Conservation (phyloP, 2,797 vertebrate species). For the Rhyacichthys aspro region DNA sequence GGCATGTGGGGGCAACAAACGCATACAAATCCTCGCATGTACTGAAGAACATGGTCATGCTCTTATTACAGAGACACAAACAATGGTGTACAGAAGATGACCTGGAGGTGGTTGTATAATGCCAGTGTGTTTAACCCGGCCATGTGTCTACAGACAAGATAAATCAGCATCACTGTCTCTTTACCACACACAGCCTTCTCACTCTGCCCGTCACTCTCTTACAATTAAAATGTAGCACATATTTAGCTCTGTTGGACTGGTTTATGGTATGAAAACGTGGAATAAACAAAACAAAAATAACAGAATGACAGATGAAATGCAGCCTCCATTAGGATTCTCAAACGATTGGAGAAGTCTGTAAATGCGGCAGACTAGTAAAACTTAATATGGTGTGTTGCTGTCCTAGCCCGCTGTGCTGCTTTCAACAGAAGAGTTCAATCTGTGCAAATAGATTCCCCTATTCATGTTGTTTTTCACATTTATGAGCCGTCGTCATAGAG, state of each 20-base stretch:
- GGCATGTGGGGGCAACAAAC: constrained; percentile 20
- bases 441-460: constrained; percentile 55
- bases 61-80: constrained; percentile 38
- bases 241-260: background rate
- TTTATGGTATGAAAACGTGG: background rate
- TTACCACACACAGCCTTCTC: constrained; percentile 39
- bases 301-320: constrained; percentile 36
- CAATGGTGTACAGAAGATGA: constrained; percentile 53
- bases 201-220: constrained; percentile 46
- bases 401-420: constrained; percentile 29
- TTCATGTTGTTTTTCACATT: constrained; percentile 67
- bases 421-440: constrained; percentile 59
- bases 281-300: constrained; percentile 13
- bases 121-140: constrained; percentile 78
- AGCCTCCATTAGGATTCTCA: constrained; percentile 30
- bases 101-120: constrained; percentile 77
- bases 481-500: constrained; percentile 51
- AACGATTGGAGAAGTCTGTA: constrained; percentile 29
- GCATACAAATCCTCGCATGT: constrained; percentile 20
- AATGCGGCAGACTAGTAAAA: constrained; percentile 41
- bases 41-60: constrained; percentile 27
- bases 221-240: constrained; percentile 43
- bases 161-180: constrained; percentile 66
- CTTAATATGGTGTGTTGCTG: constrained; percentile 25
- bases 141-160: constrained; percentile 77